These are phyloP conservation scores for Chorisops tibialis DNA, from an alignment of 2,888 invertebrate species.

Conservation along the genomic window DNA sequence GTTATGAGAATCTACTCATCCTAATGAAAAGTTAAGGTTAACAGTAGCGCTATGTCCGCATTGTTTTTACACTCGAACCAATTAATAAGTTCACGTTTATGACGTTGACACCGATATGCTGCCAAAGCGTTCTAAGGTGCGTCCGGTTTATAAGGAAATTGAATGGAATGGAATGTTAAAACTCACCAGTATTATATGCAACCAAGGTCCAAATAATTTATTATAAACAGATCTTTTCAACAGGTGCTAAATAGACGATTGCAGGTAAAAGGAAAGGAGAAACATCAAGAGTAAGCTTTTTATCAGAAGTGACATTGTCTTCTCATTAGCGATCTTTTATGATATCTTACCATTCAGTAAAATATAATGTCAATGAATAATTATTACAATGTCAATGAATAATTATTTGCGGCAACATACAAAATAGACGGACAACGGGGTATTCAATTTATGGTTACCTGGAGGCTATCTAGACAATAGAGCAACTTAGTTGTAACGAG, in stretches of 20 bases:
- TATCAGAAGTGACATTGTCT: conserved; percentile 13
- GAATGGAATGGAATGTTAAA: neutral
- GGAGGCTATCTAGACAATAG: too few species aligned
- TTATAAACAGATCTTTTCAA: neutral
- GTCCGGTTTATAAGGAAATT: neutral
- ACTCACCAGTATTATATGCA: neutral
- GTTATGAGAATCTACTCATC: neutral
- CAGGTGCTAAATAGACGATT: neutral
- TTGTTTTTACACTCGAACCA: neutral
- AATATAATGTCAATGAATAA: conserved; percentile 6
- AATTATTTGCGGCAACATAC: too few species aligned
- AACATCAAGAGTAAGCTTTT: neutral
- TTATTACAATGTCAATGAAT: too few species aligned
- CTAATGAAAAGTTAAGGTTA: conserved; percentile 2
- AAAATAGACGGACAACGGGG: too few species aligned
- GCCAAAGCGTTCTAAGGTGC: too few species aligned
- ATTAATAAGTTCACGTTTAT: neutral
- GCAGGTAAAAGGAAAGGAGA: conserved; percentile 4
- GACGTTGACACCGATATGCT: conserved; percentile 1
- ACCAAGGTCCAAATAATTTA: neutral
- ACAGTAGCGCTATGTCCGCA: neutral
- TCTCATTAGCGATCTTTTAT: conserved; percentile 21
- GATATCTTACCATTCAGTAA: neutral
- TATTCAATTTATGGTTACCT: too few species aligned
- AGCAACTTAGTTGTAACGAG: too few species aligned